These are phyloP conservation scores for Syndactyla subalaris DNA, from an alignment of 2,797 vertebrate species.

Conservation along the genomic window DNA sequence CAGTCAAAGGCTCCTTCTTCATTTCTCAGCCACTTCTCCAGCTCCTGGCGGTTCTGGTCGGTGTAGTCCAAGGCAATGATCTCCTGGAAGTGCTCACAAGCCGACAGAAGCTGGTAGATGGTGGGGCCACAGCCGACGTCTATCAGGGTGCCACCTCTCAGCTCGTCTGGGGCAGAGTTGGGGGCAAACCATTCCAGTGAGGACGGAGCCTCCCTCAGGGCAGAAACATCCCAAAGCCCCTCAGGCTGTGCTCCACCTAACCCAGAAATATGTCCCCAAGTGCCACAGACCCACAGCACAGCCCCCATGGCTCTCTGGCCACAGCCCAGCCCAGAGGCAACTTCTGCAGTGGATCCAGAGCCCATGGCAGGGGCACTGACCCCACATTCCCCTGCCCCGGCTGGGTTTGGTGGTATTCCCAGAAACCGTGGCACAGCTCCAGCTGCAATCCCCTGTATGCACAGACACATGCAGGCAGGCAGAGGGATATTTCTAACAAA, in stretches of 20 bases:
- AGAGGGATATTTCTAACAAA: not conserved
- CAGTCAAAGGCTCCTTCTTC: conserved; percentile 73
- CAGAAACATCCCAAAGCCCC: not conserved
- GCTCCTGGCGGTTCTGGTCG: conserved; percentile 76
- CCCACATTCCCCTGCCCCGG: accelerated
- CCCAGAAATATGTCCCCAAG: accelerated
- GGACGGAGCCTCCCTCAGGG: not conserved
- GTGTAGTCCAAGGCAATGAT: conserved; percentile 77
- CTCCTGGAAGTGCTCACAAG: conserved; percentile 79
- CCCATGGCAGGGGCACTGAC: not conserved
- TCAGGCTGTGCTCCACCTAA: accelerated
- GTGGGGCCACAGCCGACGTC: conserved; percentile 79
- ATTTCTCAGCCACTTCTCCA: conserved; percentile 75
- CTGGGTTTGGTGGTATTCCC: accelerated
- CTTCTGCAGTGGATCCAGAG: not conserved
- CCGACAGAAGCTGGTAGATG: conserved; percentile 81
- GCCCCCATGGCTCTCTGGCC: too few species aligned
- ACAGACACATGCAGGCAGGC: accelerated
- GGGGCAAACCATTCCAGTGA: not conserved
- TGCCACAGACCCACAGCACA: accelerated
- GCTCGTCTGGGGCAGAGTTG: conserved; percentile 44
- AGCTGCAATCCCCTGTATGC: accelerated
- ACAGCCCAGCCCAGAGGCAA: not conserved
- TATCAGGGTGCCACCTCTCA: conserved; percentile 75
- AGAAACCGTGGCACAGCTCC: not conserved